Percentiles rank a stretch among this genome's conserved stretches.
phyloP scores from a whole-genome alignment of 2,797 vertebrate genomes.

The Hirundo rustica region DNA sequence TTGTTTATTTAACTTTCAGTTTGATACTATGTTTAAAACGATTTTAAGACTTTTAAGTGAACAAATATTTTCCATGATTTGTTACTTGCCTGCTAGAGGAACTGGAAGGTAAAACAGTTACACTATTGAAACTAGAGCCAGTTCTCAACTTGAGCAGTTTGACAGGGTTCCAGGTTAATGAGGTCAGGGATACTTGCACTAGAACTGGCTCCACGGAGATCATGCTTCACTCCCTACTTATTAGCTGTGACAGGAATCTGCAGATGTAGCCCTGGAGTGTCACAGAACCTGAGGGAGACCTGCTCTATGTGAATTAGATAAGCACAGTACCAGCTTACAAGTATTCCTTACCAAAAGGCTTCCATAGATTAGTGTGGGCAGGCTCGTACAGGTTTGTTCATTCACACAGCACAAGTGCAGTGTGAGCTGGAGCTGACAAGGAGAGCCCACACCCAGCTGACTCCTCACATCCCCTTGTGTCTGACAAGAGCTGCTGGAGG shows the following conservation, averaged over 20 bases:
- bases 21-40: neutral
- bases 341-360: neutral
- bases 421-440: neutral
- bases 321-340: neutral
- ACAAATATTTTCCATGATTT: neutral
- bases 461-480: neutral
- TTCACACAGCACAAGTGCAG: neutral
- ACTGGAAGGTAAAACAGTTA: neutral
- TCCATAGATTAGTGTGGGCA: neutral
- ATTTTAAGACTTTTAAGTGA: neutral
- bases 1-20: neutral
- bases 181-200: neutral
- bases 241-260: neutral
- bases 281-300: neutral
- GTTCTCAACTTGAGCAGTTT: neutral
- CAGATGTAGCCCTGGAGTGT: neutral
- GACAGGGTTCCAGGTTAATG: neutral
- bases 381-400: rapidly evolving
- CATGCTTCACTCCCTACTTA: rapidly evolving
- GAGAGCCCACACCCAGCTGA: neutral
- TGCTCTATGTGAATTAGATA: neutral
- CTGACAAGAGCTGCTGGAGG: neutral
- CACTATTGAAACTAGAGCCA: neutral
- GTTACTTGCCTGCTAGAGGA: neutral
- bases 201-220: neutral